Evolutionary conservation across 2,797 vertebrate species (phyloP), one percentile per base, ranked within the genome.

Genomic region (Lateolabrax maculatus): DNA sequence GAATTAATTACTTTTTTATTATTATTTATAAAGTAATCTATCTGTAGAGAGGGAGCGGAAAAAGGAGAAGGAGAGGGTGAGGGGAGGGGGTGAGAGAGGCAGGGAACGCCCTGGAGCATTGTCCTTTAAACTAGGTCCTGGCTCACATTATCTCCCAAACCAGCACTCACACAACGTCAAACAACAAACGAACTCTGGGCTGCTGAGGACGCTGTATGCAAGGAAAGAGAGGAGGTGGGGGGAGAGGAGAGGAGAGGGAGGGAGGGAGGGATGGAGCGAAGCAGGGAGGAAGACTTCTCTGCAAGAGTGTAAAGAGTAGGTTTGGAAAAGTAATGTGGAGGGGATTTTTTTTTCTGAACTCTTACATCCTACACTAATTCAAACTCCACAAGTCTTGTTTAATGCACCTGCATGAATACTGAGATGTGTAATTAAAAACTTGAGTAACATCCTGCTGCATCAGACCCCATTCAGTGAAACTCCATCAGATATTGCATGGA

Each of bases 1-100:
- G 97, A 99, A 98, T 98, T 98, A 99, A 99, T 99, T 97, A 97
- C 96, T 93, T 97, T 98, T 95, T 95, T 95, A 96, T 96, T 98
- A 95, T 95, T 96, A 97, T 97, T 98, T 98, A 94, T 96, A 97
- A 97, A 98, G 96, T 96, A 95, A 96, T 96, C 95, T 95, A 94
- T 95, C 94, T 95, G 90, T 82, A 68, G 88, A 91, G 89, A 87
- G 80, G 73, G 84, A 81, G 90, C 57, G 44, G 70, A 60, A 60
- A 83, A 74, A 55, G 63, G 74, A 66, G 71, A 64, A 58, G 53
- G 66, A 48, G 89, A 44, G 77, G 49, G 84, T 19, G 85, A 36
- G 80, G 75, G 81, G 58, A 31, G 74, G 73, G 64, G 66, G 79
- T 67, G 83, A 73, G 81, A 55, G 92, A 91, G 87, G 84, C 86